phyloP scores from a whole-genome alignment of 1,140 invertebrate species.

The Drosophila malerkotliana region DNA sequence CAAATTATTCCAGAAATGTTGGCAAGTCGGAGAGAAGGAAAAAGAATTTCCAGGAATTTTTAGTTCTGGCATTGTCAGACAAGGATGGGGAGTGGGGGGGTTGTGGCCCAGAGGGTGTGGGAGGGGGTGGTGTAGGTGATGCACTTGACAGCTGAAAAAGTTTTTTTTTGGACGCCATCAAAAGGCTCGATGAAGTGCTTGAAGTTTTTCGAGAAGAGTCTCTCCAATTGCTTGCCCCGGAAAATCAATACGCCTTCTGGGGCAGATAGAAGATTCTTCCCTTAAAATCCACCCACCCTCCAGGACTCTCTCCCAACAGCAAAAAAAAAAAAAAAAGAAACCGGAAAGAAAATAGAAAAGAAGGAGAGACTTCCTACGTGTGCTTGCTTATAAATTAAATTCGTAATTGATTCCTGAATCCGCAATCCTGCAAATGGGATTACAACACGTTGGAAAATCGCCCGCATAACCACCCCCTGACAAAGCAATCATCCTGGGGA shows the following conservation, averaged over 20 bases:
- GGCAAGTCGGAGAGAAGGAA: not conserved
- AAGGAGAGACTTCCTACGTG: not conserved
- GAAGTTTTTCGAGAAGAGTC: conserved; percentile 8
- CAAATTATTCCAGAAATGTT: conserved; percentile 73
- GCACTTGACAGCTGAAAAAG: conserved; percentile 69
- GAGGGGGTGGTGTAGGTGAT: conserved; percentile 24
- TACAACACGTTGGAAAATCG: conserved; percentile 79
- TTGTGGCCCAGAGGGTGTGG: not conserved
- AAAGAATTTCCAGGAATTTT: conserved; percentile 32
- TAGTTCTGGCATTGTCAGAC: conserved; percentile 45
- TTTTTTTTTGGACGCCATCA: conserved; percentile 13
- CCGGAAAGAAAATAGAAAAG: not conserved
- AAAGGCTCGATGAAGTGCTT: conserved; percentile 64
- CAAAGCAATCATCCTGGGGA: conserved; percentile 25
- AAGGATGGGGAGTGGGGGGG: not conserved
- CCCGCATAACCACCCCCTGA: conserved; percentile 42
- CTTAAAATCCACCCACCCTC: too few species aligned
- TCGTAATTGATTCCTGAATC: conserved; percentile 82
- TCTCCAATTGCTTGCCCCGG: not conserved
- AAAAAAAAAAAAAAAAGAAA: not conserved
- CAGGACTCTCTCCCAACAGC: not conserved
- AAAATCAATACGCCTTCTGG: conserved; percentile 1
- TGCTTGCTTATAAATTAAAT: conserved; percentile 76
- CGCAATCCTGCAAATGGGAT: conserved; percentile 81
- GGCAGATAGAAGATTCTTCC: not conserved